These are phyloP conservation scores for Pantala flavescens DNA, from an alignment of 1,140 invertebrate genomes.

Conservation along the genomic window DNA sequence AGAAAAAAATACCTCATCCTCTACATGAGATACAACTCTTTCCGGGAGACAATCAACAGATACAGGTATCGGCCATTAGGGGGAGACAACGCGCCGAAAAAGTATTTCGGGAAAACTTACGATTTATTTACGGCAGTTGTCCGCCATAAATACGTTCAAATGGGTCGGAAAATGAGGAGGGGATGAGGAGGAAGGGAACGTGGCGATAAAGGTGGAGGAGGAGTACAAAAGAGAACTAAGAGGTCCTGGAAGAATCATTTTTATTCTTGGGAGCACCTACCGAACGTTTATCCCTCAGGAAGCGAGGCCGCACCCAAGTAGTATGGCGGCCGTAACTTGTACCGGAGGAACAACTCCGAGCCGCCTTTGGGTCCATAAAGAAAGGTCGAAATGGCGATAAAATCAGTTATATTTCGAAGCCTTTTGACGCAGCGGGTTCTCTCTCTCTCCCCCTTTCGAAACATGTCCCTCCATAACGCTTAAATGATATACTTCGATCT, in stretches of 20 bases:
- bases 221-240: background rate
- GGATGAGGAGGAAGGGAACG: background rate
- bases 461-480: background rate
- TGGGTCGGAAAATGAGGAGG: background rate
- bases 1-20: too few relatives aligned
- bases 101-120: background rate
- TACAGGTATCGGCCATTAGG: background rate
- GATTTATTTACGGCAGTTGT: background rate
- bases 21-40: too few relatives aligned
- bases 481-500: slow-evolving; percentile 4
- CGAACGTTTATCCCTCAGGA: background rate
- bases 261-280: background rate
- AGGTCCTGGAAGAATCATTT: background rate
- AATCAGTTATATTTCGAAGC: slow-evolving; percentile 10
- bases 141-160: background rate
- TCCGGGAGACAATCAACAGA: background rate
- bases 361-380: background rate
- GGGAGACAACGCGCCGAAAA: background rate
- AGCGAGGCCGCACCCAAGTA: background rate
- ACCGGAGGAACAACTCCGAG: background rate
- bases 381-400: slow-evolving; percentile 1
- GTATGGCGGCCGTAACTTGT: background rate
- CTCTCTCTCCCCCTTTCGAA: background rate
- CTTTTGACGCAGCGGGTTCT: background rate
- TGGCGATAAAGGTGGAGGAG: background rate